Evolutionary conservation across 2,113 vertebrate species (phyloP), one percentile per base, ranked within the genome.

Genomic region (Tonatia bakeri): DNA sequence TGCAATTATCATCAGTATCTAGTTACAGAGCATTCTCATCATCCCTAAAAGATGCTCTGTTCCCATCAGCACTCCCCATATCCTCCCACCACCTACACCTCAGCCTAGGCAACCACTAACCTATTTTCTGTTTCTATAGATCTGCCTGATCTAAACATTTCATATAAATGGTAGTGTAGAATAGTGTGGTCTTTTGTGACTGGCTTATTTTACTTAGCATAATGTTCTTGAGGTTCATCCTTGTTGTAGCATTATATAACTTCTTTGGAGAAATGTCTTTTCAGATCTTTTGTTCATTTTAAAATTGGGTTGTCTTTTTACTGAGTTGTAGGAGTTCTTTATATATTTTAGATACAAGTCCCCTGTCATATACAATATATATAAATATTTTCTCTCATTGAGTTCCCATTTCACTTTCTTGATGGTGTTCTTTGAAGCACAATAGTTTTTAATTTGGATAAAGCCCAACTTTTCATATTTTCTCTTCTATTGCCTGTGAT

Each of bases 11-110:
- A 79, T 52, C 43, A 83, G 47, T 94, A 56, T 89, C 82, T 69
- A 91, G 28, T 92, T 94, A 33, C 56, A 83, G 56, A 95, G 95
- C 26, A 88, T 87, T 79, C 65, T 94, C 17, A 75, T 43, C 50
- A 93, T 59, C 47, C 54, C 72, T 5, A 7, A 73, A 87, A 95
- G 75, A 84, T 31, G 65, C n/a, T 1, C 72, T 73, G 28, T 73
- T 43, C 22, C 83, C 54, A 40, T 65, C 87, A 79, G 38, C 64
- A 90, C 5, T 24, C 36, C 24, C 17, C 31, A 75, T 65, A 45
- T 87, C 75, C 67, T 87, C 31, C 52, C 17, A 43, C 31, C 52
- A 81, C 33, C 43, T 95, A 45, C 33, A 61, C 33, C 47, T 59
- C n/a, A 52, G 45, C 11, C 64, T 91, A 69, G 20, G 59, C 47